A percentile compares a stretch with the other conserved stretches of the same genome.
Conservation (phyloP, 2,888 invertebrate genomes). For the Julus scanicus region DNA sequence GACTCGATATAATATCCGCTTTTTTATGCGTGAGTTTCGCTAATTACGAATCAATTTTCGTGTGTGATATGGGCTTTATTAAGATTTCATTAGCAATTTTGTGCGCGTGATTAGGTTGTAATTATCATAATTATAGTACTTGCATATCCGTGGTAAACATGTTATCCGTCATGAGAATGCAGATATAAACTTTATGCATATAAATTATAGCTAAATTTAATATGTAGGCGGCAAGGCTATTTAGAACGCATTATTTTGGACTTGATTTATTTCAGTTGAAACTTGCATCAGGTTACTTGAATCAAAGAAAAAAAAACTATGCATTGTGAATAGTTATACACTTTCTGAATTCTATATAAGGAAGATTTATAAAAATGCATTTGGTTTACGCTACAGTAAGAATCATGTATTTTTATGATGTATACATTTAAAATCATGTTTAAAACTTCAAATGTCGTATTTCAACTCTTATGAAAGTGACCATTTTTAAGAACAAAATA, state of each 20-base stretch:
- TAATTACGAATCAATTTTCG: slow-evolving; percentile 14
- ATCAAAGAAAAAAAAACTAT: neutral
- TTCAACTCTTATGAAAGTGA: too few species aligned
- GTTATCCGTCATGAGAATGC: neutral
- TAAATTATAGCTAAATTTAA: neutral
- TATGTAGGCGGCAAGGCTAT: neutral
- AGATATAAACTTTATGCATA: neutral
- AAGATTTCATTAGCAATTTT: neutral
- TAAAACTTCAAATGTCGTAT: too few species aligned
- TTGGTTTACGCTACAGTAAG: too few species aligned
- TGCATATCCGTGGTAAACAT: neutral
- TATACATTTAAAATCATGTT: too few species aligned
- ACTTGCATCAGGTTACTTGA: neutral
- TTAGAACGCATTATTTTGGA: neutral
- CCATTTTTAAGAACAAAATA: too few species aligned
- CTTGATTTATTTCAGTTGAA: neutral
- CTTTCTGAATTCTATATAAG: too few species aligned
- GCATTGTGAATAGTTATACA: neutral
- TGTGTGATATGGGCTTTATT: neutral
- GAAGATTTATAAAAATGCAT: too few species aligned
- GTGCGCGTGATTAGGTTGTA: neutral
- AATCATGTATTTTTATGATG: too few species aligned
- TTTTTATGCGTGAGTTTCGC: neutral
- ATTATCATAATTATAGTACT: neutral
- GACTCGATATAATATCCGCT: neutral